A percentile compares a stretch with the other conserved stretches of the same genome.
phyloP scores from a whole-genome alignment of 2,888 invertebrate genomes.

The Dynastes maya region DNA sequence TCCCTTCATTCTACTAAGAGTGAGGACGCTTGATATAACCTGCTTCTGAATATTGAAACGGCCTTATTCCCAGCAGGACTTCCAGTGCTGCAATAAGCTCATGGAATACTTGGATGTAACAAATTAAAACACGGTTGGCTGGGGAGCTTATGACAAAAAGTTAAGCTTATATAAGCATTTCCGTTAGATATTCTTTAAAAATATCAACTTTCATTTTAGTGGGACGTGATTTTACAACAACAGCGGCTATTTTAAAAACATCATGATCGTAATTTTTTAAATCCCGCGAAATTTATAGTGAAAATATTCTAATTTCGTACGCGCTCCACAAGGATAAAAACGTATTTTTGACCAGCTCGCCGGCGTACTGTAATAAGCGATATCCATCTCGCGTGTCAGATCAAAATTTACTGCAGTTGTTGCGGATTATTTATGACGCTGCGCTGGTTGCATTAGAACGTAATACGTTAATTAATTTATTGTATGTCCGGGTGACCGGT shows the following conservation, averaged over 20 bases:
- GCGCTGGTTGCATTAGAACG: slow-evolving; percentile 30
- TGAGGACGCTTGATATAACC: too few relatives aligned
- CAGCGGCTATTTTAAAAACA: too few relatives aligned
- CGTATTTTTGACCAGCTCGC: not conserved
- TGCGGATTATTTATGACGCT: slow-evolving; percentile 34
- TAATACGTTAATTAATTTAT: slow-evolving; percentile 42
- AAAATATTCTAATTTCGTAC: slow-evolving; percentile 13
- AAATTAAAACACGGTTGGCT: too few relatives aligned
- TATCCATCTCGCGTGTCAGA: slow-evolving; percentile 28
- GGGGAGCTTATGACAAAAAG: too few relatives aligned
- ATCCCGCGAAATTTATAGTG: not conserved
- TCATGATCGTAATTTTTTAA: not conserved
- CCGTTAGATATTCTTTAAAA: too few relatives aligned
- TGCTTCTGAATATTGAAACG: too few relatives aligned
- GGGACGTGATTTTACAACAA: not conserved
- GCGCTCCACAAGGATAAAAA: not conserved
- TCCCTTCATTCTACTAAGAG: too few relatives aligned
- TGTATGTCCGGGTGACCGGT: not conserved
- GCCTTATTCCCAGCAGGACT: too few relatives aligned
- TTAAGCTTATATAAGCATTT: too few relatives aligned
- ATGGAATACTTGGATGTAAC: too few relatives aligned
- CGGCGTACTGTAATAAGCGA: not conserved
- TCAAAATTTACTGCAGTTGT: slow-evolving; percentile 38
- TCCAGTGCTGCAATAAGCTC: too few relatives aligned
- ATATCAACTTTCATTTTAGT: too few relatives aligned